Conservation (phyloP, 2,888 invertebrate genomes). For the Dicycla oo region DNA sequence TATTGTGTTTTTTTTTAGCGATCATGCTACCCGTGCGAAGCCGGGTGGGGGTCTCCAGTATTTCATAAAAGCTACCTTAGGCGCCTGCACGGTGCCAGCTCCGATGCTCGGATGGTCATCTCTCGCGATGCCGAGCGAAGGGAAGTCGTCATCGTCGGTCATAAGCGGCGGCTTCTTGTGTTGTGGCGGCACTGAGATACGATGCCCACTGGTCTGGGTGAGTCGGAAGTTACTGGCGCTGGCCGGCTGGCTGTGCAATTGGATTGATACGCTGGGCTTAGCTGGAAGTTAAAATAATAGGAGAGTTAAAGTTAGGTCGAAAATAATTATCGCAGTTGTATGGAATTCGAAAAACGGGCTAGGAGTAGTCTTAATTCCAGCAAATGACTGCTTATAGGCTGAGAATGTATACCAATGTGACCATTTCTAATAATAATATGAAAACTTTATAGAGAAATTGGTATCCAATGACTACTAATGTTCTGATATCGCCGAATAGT, state of each 20-base stretch:
- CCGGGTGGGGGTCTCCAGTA: too few relatives aligned
- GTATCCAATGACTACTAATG: neutral
- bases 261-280: conserved; percentile 88
- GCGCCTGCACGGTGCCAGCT: conserved; percentile 79
- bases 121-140: conserved; percentile 73
- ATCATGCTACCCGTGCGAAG: too few relatives aligned
- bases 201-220: conserved; percentile 82
- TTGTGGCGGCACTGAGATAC: conserved; percentile 75
- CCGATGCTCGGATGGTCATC: conserved; percentile 87
- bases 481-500: too few relatives aligned
- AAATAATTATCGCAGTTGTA: neutral
- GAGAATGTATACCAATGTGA: neutral
- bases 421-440: neutral
- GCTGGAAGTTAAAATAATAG: conserved; percentile 68
- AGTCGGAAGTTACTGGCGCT: conserved; percentile 87
- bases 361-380: neutral
- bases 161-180: conserved; percentile 61
- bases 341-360: neutral
- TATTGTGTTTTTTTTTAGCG: too few relatives aligned
- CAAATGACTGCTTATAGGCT: neutral
- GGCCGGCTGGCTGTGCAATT: conserved; percentile 86
- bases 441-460: neutral
- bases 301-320: neutral
- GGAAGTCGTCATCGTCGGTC: conserved; percentile 73
- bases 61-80: conserved; percentile 77